Percentiles rank a stretch among this genome's conserved stretches.
These are phyloP conservation scores for Cydia fagiglandana DNA, from an alignment of 1,140 invertebrate species.

Conservation along the genomic window DNA sequence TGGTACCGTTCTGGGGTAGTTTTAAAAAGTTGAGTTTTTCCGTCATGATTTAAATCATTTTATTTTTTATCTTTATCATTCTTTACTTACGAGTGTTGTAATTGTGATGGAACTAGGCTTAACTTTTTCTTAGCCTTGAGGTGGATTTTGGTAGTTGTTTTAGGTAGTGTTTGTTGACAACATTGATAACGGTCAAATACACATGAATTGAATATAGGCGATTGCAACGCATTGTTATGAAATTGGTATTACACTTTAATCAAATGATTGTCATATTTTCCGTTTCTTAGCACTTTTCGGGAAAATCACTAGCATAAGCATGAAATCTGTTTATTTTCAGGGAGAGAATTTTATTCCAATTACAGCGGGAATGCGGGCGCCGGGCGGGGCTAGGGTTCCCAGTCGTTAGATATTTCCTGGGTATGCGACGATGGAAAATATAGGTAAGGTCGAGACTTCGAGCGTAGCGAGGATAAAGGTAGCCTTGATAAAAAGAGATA, in stretches of 20 bases:
- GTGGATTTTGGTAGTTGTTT: too few relatives aligned
- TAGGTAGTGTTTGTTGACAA: too few relatives aligned
- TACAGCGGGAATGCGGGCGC: slow-evolving; percentile 32
- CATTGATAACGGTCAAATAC: too few relatives aligned
- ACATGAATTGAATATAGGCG: too few relatives aligned
- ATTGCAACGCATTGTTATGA: too few relatives aligned
- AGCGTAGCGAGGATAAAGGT: neutral
- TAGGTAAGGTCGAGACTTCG: neutral
- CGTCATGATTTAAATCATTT: neutral
- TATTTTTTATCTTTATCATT: too few relatives aligned
- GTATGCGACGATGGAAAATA: neutral
- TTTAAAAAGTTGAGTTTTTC: neutral
- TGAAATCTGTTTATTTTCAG: slow-evolving; percentile 33
- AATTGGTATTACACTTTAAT: neutral
- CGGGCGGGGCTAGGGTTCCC: neutral
- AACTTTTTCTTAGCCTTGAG: too few relatives aligned
- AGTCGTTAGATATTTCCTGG: neutral
- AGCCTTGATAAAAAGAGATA: neutral
- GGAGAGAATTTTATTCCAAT: slow-evolving; percentile 29
- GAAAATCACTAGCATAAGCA: slow-evolving; percentile 6
- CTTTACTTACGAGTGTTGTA: too few relatives aligned
- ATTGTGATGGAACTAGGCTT: too few relatives aligned
- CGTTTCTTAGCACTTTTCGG: neutral
- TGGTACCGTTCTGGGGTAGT: neutral
- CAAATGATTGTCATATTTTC: neutral